Conservation (phyloP, 2,888 invertebrate species). For the Acrocyrtus sp. region DNA sequence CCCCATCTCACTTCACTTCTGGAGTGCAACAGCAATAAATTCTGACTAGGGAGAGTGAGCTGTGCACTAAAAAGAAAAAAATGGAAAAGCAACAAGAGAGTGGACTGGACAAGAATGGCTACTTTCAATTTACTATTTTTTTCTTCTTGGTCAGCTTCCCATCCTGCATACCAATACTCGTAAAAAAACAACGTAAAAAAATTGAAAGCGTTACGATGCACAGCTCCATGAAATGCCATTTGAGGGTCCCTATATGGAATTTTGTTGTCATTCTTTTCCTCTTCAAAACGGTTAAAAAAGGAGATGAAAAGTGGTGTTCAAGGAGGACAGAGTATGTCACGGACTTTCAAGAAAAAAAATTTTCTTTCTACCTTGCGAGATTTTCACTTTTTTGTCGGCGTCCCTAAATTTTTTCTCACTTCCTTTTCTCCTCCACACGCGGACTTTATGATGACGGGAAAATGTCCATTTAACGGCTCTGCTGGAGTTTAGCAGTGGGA, state of each 20-base stretch:
- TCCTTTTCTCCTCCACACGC: constrained; percentile 4
- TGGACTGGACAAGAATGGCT: too few relatives aligned
- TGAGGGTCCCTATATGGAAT: constrained; percentile 22
- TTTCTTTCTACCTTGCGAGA: constrained; percentile 23
- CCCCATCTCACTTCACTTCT: too few relatives aligned
- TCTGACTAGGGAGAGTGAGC: too few relatives aligned
- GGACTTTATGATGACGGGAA: constrained; percentile 51
- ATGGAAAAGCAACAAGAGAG: too few relatives aligned
- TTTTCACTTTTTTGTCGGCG: constrained; percentile 13
- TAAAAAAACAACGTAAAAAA: background rate
- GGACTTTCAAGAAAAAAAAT: too few relatives aligned
- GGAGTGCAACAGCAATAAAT: too few relatives aligned
- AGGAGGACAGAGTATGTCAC: background rate
- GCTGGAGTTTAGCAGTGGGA: constrained; percentile 40
- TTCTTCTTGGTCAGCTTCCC: too few relatives aligned
- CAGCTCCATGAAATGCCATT: too few relatives aligned
- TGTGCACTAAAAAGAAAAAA: too few relatives aligned
- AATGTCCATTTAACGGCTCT: constrained; percentile 46
- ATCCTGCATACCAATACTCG: background rate
- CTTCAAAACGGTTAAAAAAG: constrained; percentile 5
- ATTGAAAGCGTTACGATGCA: background rate
- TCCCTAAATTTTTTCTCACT: constrained; percentile 2
- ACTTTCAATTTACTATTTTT: too few relatives aligned
- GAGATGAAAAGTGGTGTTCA: background rate
- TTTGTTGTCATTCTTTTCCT: constrained; percentile 32